phyloP scores from a whole-genome alignment of 2,888 invertebrate genomes.

The Calameuta idolon region DNA sequence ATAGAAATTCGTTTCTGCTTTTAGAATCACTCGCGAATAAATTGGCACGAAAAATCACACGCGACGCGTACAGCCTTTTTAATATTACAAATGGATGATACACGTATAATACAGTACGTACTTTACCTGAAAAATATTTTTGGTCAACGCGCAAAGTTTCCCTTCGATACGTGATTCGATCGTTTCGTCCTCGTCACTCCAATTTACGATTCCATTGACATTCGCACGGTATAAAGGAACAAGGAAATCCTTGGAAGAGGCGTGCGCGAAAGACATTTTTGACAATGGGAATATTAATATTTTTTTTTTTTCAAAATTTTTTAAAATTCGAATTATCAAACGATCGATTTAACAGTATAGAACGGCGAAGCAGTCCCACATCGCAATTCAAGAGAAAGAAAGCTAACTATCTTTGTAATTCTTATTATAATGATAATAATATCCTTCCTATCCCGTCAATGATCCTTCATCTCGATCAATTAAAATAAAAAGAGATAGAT shows the following conservation, averaged over 20 bases:
- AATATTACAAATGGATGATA: neutral
- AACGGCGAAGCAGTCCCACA: neutral
- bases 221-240: neutral
- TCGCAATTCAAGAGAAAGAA: neutral
- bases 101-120: neutral
- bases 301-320: neutral
- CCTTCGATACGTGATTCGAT: neutral
- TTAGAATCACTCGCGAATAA: neutral
- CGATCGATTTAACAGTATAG: neutral
- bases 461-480: neutral
- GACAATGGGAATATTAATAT: neutral
- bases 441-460: neutral
- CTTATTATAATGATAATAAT: neutral
- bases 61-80: slow-evolving; percentile 1
- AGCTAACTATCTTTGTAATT: neutral
- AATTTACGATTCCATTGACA: neutral
- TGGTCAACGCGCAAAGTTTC: neutral
- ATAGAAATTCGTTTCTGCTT: neutral
- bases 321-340: neutral
- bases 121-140: neutral
- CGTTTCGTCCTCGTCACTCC: neutral
- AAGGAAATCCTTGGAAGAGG: neutral
- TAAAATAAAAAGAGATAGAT: neutral
- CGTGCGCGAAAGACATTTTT: neutral
- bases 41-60: slow-evolving; percentile 37